phyloP scores from a whole-genome alignment of 37 sponge, comb jelly and placozoan species.

The Haliclona indistincta region DNA sequence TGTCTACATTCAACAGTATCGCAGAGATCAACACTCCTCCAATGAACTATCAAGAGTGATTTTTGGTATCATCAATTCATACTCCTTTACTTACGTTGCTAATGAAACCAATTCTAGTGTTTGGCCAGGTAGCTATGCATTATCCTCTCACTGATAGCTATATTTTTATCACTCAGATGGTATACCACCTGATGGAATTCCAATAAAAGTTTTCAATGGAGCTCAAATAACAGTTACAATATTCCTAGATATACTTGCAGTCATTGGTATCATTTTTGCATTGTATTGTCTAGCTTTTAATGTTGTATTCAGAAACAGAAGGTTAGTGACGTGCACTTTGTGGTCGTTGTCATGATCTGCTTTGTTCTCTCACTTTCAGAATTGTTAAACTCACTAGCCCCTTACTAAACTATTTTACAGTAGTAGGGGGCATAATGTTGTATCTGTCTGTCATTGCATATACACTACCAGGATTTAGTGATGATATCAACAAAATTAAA shows the following conservation, averaged over 20 bases:
- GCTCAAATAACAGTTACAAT: not conserved
- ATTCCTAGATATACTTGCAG: not conserved
- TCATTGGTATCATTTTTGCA: not conserved
- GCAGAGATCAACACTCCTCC: too few relatives aligned
- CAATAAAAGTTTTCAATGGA: conserved; percentile 1
- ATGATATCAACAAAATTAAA: not conserved
- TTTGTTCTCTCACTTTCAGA: not conserved
- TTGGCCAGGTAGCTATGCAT: not conserved
- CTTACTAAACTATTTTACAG: conserved; percentile 1
- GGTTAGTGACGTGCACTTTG: too few relatives aligned
- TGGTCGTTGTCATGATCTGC: too few relatives aligned
- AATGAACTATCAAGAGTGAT: too few relatives aligned
- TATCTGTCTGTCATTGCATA: not conserved
- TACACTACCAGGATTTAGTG: not conserved
- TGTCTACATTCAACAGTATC: too few relatives aligned
- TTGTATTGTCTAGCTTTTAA: conserved; percentile 14
- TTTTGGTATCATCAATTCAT: too few relatives aligned
- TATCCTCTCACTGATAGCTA: not conserved
- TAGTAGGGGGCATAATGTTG: not conserved
- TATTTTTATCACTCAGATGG: conserved; percentile 12
- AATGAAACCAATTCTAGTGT: not conserved
- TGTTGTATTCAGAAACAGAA: conserved; percentile 21
- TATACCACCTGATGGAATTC: conserved; percentile 41
- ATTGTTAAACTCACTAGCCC: conserved; percentile 9
- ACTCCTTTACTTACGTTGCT: too few relatives aligned